Conservation (phyloP, 1,140 invertebrate species). For the Centruroides sculpturatus region DNA sequence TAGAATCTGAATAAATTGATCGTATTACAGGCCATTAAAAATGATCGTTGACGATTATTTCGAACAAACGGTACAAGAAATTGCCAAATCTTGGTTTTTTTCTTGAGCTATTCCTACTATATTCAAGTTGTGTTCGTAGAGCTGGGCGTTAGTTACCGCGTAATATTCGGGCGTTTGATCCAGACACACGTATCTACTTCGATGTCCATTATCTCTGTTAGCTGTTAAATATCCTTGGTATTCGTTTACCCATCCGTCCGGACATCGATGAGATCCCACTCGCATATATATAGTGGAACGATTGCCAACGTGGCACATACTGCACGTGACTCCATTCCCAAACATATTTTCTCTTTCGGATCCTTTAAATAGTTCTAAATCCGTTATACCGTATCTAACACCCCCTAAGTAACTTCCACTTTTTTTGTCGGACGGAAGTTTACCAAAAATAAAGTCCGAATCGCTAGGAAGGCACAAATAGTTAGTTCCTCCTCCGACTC, state of each 20-base stretch:
- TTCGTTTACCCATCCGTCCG: conserved; percentile 1
- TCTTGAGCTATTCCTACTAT: too few species aligned
- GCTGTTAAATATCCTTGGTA: neutral
- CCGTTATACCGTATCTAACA: conserved; percentile 4
- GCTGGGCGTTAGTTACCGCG: too few species aligned
- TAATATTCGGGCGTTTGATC: too few species aligned
- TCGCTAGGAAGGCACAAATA: conserved; percentile 1
- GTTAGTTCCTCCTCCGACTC: neutral
- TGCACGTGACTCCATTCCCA: neutral
- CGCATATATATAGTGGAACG: neutral
- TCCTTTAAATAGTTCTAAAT: neutral
- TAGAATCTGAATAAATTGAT: too few species aligned
- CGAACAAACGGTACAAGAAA: too few species aligned
- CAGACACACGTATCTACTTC: neutral
- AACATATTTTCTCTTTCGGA: neutral
- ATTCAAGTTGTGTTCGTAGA: too few species aligned
- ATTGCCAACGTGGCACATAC: neutral
- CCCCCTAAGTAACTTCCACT: neutral
- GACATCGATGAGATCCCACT: neutral
- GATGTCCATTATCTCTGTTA: neutral
- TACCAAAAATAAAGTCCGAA: too few species aligned
- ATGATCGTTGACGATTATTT: too few species aligned
- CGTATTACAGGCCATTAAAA: too few species aligned
- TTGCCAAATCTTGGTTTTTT: too few species aligned
- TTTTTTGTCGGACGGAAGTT: neutral